phyloP scores from a whole-genome alignment of 2,888 invertebrate genomes.

The Lucinisca nassula region DNA sequence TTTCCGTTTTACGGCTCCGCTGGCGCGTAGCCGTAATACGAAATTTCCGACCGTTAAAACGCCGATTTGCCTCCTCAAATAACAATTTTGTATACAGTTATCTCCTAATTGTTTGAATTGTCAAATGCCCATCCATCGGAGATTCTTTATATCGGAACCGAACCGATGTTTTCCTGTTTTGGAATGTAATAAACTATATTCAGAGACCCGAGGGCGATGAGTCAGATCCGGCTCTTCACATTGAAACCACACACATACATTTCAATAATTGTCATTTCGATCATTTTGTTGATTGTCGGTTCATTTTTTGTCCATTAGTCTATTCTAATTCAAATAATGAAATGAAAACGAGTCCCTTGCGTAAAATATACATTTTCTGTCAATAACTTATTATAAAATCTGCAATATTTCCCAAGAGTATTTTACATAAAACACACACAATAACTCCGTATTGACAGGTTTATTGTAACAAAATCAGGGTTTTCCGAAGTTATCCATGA shows the following conservation, averaged over 20 bases:
- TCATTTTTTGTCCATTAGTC: not conserved
- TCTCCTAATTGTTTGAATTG: too few species aligned
- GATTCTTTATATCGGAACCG: too few species aligned
- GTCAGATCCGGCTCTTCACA: not conserved
- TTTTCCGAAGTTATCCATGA: too few species aligned
- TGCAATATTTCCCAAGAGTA: not conserved
- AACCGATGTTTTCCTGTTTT: too few species aligned
- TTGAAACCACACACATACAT: not conserved
- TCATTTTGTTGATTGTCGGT: not conserved
- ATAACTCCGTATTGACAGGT: not conserved
- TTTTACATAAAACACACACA: not conserved
- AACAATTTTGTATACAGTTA: too few species aligned
- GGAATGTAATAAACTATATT: not conserved
- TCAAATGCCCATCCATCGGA: too few species aligned
- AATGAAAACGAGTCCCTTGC: not conserved
- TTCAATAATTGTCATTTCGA: not conserved
- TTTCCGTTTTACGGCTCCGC: too few species aligned
- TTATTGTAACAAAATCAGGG: not conserved
- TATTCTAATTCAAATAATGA: slow-evolving; percentile 3
- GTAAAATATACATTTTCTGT: not conserved
- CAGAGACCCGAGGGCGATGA: not conserved
- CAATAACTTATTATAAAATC: slow-evolving; percentile 5
- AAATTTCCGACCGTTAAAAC: too few species aligned
- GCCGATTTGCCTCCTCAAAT: too few species aligned
- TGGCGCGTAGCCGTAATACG: too few species aligned